phyloP scores from a whole-genome alignment of 2,888 invertebrate genomes.

The Lottia scabra region DNA sequence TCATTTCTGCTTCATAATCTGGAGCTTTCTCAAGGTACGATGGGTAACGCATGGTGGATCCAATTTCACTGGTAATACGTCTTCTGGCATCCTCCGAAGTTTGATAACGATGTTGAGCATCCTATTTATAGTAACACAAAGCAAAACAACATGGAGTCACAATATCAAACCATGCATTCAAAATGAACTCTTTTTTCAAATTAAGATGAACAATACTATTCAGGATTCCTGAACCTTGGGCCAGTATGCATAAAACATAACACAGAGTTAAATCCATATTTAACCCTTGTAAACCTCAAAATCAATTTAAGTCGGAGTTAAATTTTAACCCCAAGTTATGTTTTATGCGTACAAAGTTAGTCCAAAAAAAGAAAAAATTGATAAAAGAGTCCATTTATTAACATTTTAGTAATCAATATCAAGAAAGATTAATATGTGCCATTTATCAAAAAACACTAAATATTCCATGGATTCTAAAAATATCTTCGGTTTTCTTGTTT shows the following conservation, averaged over 20 bases:
- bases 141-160: conserved; percentile 20
- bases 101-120: conserved; percentile 44
- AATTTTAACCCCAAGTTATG: too few species aligned
- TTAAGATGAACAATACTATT: too few species aligned
- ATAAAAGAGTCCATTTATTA: not conserved
- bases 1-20: conserved; percentile 63
- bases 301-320: too few species aligned
- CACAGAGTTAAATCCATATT: too few species aligned
- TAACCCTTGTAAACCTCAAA: too few species aligned
- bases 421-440: too few species aligned
- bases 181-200: not conserved
- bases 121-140: conserved; percentile 41
- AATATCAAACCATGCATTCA: conserved; percentile 7
- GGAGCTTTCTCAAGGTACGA: conserved; percentile 60
- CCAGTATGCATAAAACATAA: not conserved
- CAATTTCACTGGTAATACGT: conserved; percentile 53
- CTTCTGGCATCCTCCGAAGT: conserved; percentile 42
- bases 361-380: not conserved
- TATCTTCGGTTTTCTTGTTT: too few species aligned
- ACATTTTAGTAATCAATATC: not conserved
- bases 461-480: too few species aligned
- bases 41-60: conserved; percentile 58
- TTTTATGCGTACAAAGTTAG: too few species aligned
- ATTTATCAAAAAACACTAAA: too few species aligned
- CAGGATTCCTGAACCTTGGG: too few species aligned